phyloP scores from a whole-genome alignment of 2,888 invertebrate species.

The Drymonia ruficornis region DNA sequence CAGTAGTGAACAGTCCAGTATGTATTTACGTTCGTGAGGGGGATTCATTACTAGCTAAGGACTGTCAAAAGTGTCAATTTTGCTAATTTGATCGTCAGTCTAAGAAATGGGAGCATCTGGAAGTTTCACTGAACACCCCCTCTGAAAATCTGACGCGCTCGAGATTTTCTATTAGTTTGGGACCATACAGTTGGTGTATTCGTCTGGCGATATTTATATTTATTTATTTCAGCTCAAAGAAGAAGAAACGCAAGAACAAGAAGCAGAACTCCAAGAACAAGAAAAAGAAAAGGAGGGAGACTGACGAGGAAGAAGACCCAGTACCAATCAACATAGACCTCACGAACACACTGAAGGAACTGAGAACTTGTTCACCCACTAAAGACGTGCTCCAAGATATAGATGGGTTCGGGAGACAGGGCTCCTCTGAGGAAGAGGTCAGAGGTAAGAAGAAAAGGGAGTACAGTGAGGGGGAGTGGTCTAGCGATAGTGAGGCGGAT shows the following conservation, averaged over 20 bases:
- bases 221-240: conserved; percentile 52
- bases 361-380: conserved; percentile 67
- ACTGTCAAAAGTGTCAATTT: no score
- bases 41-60: no score
- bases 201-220: no score
- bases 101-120: no score
- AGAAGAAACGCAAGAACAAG: conserved; percentile 70
- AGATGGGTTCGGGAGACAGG: conserved; percentile 29
- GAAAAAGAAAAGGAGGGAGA: conserved; percentile 52
- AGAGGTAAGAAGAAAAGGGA: conserved; percentile 53
- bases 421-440: conserved; percentile 51
- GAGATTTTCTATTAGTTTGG: no score
- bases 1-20: no score
- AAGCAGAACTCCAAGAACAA: conserved; percentile 62
- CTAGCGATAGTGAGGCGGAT: conserved; percentile 69
- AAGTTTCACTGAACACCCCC: no score
- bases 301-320: conserved; percentile 46
- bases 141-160: no score
- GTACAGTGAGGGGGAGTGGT: conserved; percentile 81
- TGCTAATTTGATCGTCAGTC: no score
- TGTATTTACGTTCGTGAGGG: no score
- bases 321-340: conserved; percentile 63
- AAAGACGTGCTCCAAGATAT: conserved; percentile 53
- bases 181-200: no score
- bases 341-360: conserved; percentile 65